A percentile compares a stretch with the other conserved stretches of the same genome.
These are phyloP conservation scores for Acropternis orthonyx DNA, from an alignment of 2,797 vertebrate genomes.

Conservation along the genomic window DNA sequence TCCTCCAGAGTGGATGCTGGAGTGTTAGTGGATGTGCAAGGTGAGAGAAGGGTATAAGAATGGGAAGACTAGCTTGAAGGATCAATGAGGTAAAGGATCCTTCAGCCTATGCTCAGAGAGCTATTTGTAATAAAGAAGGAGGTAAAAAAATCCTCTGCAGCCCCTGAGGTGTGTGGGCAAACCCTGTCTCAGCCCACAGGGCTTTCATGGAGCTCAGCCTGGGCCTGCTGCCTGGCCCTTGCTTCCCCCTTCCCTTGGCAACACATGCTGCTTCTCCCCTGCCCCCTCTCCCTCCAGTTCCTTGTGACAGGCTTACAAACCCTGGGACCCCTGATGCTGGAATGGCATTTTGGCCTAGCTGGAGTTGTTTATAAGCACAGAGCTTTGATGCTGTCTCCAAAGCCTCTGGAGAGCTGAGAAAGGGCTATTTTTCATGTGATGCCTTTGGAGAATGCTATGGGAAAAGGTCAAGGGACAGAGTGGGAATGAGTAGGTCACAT, in stretches of 20 bases:
- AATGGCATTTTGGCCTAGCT: constrained; percentile 54
- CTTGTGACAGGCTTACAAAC: constrained; percentile 19
- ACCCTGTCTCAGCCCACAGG: not conserved
- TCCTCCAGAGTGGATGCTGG: not conserved
- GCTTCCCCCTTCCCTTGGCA: not conserved
- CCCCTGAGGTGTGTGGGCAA: not conserved
- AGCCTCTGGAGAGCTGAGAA: constrained; percentile 47
- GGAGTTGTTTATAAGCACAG: constrained; percentile 47
- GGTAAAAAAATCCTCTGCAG: not conserved
- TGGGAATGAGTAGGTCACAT: constrained; percentile 60
- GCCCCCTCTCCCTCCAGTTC: not conserved
- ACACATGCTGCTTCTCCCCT: not conserved
- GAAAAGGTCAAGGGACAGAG: constrained; percentile 68
- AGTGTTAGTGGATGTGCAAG: not conserved
- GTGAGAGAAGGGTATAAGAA: not conserved
- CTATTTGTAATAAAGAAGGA: not conserved
- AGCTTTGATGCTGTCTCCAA: constrained; percentile 40
- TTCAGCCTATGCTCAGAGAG: not conserved
- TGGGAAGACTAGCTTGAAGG: not conserved
- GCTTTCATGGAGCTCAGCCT: not conserved
- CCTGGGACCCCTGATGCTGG: not conserved
- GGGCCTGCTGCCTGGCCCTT: not conserved
- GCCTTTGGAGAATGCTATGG: constrained; percentile 66
- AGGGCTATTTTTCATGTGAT: constrained; percentile 53
- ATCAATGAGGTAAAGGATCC: not conserved